Percentiles rank a stretch among this genome's conserved stretches.
These are phyloP conservation scores for Saccostrea glomerata DNA, from an alignment of 1,140 invertebrate genomes.

Conservation along the genomic window DNA sequence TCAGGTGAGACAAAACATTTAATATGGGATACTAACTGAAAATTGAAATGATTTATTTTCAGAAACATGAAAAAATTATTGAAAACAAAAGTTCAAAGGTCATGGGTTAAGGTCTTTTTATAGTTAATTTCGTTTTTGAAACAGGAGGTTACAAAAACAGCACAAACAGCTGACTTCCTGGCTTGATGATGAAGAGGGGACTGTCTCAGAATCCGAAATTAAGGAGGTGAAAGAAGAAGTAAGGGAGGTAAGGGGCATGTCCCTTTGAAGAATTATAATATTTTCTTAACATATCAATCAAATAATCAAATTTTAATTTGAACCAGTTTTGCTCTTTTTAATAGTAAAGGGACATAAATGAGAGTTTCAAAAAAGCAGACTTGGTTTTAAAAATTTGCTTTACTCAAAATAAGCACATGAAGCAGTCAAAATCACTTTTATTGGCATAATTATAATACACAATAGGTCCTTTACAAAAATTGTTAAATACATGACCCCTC, in stretches of 20 bases:
- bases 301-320: background rate
- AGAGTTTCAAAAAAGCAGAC: background rate
- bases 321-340: background rate
- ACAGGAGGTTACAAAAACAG: slow-evolving; percentile 59
- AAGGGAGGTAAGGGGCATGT: slow-evolving; percentile 45
- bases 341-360: background rate
- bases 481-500: no score
- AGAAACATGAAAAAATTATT: background rate
- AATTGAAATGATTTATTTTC: background rate
- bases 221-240: slow-evolving; percentile 53
- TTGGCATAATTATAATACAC: no score
- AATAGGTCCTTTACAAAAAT: no score
- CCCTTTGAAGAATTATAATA: background rate
- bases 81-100: background rate
- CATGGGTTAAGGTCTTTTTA: background rate
- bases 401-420: background rate
- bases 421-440: no score
- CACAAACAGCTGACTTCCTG: slow-evolving; percentile 56
- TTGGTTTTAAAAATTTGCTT: background rate
- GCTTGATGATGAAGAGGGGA: slow-evolving; percentile 38
- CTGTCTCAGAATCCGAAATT: slow-evolving; percentile 45
- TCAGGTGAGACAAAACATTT: slow-evolving; percentile 52
- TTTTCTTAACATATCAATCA: no score
- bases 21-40: background rate
- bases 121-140: slow-evolving; percentile 27